A percentile compares a stretch with the other conserved stretches of the same genome.
Conservation (phyloP, 2,113 vertebrate species). For the Lophius piscatorius region DNA sequence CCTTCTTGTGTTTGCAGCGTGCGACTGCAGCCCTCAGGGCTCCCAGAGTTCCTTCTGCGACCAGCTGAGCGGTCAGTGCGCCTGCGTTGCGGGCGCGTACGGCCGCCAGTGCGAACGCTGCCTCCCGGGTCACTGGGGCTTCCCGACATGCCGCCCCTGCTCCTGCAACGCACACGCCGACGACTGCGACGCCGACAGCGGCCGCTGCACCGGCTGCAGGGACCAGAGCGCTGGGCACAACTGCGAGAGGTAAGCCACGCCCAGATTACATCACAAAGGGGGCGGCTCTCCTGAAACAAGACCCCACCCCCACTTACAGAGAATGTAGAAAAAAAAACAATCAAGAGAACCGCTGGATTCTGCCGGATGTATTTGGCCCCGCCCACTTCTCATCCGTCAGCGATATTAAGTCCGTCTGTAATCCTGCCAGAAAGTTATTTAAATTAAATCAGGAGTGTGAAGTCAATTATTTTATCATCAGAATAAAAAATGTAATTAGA, state of each 20-base stretch:
- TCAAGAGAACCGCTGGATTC: no score
- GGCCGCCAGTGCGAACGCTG: slow-evolving; percentile 90
- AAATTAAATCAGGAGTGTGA: no score
- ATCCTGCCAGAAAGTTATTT: no score
- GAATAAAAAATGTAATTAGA: no score
- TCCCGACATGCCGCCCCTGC: slow-evolving; percentile 90
- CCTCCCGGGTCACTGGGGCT: slow-evolving; percentile 92
- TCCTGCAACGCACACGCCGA: slow-evolving; percentile 90
- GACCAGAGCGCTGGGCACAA: slow-evolving; percentile 86
- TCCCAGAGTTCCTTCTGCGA: slow-evolving; percentile 87
- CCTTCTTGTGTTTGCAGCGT: slow-evolving; percentile 75
- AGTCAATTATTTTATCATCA: no score
- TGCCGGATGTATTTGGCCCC: no score
- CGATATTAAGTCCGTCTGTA: no score
- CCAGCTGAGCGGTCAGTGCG: slow-evolving; percentile 87
- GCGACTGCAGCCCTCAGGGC: slow-evolving; percentile 87
- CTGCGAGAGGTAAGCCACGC: slow-evolving; percentile 87
- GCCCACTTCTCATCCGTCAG: no score
- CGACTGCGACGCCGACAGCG: slow-evolving; percentile 82
- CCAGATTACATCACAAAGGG: no score
- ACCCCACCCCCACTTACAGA: no score
- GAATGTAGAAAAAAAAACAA: no score
- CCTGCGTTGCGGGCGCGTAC: slow-evolving; percentile 85
- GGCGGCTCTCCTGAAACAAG: no score
- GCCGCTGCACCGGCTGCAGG: slow-evolving; percentile 86